Conservation (phyloP, 2,888 invertebrate genomes). For the Isoperla grammatica region DNA sequence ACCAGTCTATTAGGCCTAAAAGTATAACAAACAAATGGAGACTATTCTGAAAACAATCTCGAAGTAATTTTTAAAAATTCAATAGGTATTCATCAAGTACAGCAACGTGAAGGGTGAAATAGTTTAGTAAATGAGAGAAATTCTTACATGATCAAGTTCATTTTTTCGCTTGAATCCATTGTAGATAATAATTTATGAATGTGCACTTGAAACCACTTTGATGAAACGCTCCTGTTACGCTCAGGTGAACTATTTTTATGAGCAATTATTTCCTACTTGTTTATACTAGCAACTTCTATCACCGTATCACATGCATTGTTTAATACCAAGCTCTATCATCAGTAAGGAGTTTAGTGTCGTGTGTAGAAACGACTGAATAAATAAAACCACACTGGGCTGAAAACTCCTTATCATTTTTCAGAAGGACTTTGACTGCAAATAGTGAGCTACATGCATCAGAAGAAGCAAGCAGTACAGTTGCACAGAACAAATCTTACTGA, state of each 20-base stretch:
- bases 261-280: neutral
- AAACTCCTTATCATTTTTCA: neutral
- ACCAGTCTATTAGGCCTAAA: too few species aligned
- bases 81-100: too few species aligned
- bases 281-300: neutral
- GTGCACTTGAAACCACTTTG: neutral
- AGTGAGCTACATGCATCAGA: neutral
- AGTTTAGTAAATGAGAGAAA: too few species aligned
- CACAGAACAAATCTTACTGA: too few species aligned
- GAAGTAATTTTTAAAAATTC: too few species aligned
- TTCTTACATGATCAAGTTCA: constrained; percentile 11
- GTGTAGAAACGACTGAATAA: neutral
- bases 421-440: constrained; percentile 13
- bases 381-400: neutral
- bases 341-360: neutral
- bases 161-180: constrained; percentile 11
- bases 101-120: too few species aligned
- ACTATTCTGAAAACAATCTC: too few species aligned
- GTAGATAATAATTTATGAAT: neutral
- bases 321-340: neutral
- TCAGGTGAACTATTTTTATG: neutral
- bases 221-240: neutral
- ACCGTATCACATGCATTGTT: neutral
- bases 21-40: too few species aligned
- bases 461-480: too few species aligned